Conservation (phyloP, 2,888 invertebrate genomes). For the Acanthoscelides obtectus region DNA sequence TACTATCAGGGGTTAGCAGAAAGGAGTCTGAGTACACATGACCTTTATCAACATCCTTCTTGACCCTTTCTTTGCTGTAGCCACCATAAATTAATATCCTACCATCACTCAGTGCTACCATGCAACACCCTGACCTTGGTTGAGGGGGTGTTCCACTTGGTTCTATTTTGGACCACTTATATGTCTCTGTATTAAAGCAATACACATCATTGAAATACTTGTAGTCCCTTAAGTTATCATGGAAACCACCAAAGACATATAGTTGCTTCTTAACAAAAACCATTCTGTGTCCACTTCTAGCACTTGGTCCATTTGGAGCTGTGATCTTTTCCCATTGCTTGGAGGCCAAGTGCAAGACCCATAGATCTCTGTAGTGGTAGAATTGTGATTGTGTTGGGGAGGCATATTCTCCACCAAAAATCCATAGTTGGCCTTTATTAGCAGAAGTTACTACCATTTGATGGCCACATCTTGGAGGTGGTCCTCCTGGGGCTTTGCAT, state of each 20-base stretch:
- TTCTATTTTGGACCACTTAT: slow-evolving; percentile 72
- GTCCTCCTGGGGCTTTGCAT: slow-evolving; percentile 76
- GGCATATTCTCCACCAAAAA: slow-evolving; percentile 91
- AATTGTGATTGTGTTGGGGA: slow-evolving; percentile 88
- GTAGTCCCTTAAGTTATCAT: slow-evolving; percentile 81
- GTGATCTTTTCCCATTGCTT: slow-evolving; percentile 76
- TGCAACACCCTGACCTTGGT: slow-evolving; percentile 77
- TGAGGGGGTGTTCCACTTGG: slow-evolving; percentile 63
- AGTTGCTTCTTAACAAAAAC: slow-evolving; percentile 70
- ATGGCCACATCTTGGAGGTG: slow-evolving; percentile 86
- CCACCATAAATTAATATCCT: slow-evolving; percentile 71
- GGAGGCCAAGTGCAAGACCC: slow-evolving; percentile 72
- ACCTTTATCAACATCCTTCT: slow-evolving; percentile 72
- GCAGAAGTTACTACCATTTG: slow-evolving; percentile 75
- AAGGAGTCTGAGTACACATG: slow-evolving; percentile 68
- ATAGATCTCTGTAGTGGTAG: slow-evolving; percentile 88
- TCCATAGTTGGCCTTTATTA: slow-evolving; percentile 68
- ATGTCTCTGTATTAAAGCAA: slow-evolving; percentile 73
- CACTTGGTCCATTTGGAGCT: slow-evolving; percentile 71
- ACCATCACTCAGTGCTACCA: slow-evolving; percentile 61
- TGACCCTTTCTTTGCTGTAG: slow-evolving; percentile 68
- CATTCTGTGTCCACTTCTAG: slow-evolving; percentile 88
- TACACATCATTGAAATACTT: slow-evolving; percentile 86
- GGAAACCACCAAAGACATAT: slow-evolving; percentile 87
- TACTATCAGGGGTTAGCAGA: slow-evolving; percentile 59